Evolutionary conservation across 2,888 invertebrate species (phyloP), one percentile per base, ranked within the genome.

Genomic region (Epinotia ramella): DNA sequence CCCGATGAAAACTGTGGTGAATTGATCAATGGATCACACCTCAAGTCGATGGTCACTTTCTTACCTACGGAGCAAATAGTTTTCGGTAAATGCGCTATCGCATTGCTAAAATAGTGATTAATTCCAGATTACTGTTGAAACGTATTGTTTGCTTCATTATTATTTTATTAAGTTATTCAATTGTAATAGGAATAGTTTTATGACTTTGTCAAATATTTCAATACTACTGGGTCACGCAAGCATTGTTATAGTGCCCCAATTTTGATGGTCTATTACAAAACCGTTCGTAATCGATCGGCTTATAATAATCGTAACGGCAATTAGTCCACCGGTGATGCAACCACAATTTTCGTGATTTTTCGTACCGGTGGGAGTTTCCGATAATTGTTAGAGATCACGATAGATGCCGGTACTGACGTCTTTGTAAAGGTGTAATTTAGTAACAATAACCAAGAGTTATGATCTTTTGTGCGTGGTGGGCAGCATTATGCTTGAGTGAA

Each of bases 341-440:
- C 79, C 62, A 81, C 82, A 87, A 89, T 89, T 91, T 91, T 89
- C 87, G 83, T 84, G 87, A 86, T 90, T 92, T 93, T 88, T 86
- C 89, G 88, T 87, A 84, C 82, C 85, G 85, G 87, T 91, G 88
- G 86, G 89, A 90, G 87, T 87, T 86, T 80, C 78, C 77, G 83
- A 81, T 91, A 90, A 93, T 92, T 92, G 92, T 91, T 88, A 81
- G 83, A 85, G 85, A 89, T 90, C 92, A 92, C 91, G 91, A 87
- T 84, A 88, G 64, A 81, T 83, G 79, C 82, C 82, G 80, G 28
- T 69, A 59, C 46, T 46, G 46, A 2, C 56, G 7, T 9, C 7
- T n/a, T 69, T 59, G 40, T 40, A 69, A 69, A 44, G 24, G 46
- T 53, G 9, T 28, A 24, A 53, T 66, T 53, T 53, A 12, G n/a